These are phyloP conservation scores for Stichodactyla mertensii DNA, from an alignment of 64 coral and sea anemone genomes.

Conservation along the genomic window DNA sequence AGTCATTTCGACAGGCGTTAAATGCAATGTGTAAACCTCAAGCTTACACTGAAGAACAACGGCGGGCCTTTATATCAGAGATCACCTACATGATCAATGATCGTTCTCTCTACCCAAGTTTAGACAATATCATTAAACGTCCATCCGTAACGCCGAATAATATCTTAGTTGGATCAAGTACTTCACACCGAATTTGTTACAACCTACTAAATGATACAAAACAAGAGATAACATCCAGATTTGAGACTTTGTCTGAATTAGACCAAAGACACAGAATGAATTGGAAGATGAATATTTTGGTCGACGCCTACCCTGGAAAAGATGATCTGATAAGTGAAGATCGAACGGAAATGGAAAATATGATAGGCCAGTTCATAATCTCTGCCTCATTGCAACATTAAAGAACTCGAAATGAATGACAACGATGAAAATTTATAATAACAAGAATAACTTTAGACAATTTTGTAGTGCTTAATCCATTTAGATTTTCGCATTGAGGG, in stretches of 20 bases:
- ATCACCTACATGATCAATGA: slow-evolving; percentile 42
- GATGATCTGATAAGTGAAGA: slow-evolving; percentile 52
- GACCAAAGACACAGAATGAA: slow-evolving; percentile 32
- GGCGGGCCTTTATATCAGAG: slow-evolving; percentile 43
- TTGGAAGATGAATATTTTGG: slow-evolving; percentile 36
- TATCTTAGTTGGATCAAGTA: slow-evolving; percentile 25
- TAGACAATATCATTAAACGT: slow-evolving; percentile 41
- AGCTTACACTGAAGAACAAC: slow-evolving; percentile 41
- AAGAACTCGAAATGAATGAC: not conserved
- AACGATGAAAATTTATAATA: not conserved
- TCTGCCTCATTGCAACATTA: slow-evolving; percentile 9
- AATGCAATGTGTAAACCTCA: not conserved
- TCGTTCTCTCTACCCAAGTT: slow-evolving; percentile 51
- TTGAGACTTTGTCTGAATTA: slow-evolving; percentile 33
- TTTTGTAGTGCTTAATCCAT: slow-evolving; percentile 35
- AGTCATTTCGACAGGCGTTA: slow-evolving; percentile 41
- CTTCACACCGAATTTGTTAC: slow-evolving; percentile 39
- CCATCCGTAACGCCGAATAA: slow-evolving; percentile 49
- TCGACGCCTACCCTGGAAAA: slow-evolving; percentile 41
- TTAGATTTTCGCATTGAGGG: slow-evolving; percentile 53
- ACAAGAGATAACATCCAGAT: slow-evolving; percentile 48
- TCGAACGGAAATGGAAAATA: slow-evolving; percentile 28
- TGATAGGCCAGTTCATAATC: slow-evolving; percentile 9
- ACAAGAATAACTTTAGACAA: slow-evolving; percentile 7
- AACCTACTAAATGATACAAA: slow-evolving; percentile 29